Conservation (phyloP, 53 echinoderm and acorn worm genomes). For the Pentamera pediparva region DNA sequence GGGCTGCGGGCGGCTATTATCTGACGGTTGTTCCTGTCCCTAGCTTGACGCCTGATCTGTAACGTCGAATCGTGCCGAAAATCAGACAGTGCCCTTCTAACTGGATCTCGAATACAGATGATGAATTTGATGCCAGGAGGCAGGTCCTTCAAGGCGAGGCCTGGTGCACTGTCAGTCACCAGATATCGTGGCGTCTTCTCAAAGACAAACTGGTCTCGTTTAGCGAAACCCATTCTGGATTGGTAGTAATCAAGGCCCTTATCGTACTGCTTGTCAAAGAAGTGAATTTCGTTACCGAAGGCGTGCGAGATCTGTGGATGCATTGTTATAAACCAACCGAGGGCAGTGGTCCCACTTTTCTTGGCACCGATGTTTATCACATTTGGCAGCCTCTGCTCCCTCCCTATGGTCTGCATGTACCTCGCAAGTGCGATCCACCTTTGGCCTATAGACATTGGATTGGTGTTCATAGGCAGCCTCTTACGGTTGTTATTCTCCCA, state of each 20-base stretch:
- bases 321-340: conserved; percentile 51
- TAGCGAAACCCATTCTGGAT: conserved; percentile 53
- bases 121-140: conserved; percentile 53
- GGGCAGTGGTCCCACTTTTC: conserved; percentile 70
- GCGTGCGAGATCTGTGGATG: conserved; percentile 58
- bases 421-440: conserved; percentile 35
- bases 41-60: neutral
- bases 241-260: conserved; percentile 53
- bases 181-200: conserved; percentile 74
- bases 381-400: conserved; percentile 47
- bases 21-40: neutral
- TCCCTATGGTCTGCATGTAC: conserved; percentile 21
- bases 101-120: conserved; percentile 57
- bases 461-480: neutral
- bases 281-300: conserved; percentile 51
- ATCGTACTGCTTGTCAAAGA: conserved; percentile 49
- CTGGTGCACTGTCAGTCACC: conserved; percentile 41
- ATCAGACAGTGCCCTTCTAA: conserved; percentile 60
- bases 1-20: neutral
- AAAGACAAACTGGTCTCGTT: conserved; percentile 29
- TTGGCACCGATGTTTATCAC: conserved; percentile 63
- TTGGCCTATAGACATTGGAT: neutral
- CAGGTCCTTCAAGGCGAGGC: conserved; percentile 31
- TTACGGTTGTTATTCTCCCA: neutral
- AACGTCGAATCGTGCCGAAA: conserved; percentile 51